A percentile compares a stretch with the other conserved stretches of the same genome.
These are phyloP conservation scores for Pluvianellus socialis DNA, from an alignment of 2,113 vertebrate genomes.

Conservation along the genomic window DNA sequence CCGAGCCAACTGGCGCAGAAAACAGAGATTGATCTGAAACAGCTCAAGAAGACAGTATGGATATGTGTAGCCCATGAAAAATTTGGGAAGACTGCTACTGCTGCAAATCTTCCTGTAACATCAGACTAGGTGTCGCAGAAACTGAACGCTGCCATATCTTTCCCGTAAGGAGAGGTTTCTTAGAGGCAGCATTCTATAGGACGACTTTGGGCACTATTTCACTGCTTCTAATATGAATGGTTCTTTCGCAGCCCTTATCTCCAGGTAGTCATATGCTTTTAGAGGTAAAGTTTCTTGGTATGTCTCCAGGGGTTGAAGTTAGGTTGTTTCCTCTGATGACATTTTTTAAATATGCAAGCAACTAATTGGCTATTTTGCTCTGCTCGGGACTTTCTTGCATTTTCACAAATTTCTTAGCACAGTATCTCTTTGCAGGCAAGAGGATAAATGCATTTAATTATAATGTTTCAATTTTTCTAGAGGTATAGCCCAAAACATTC, in stretches of 20 bases:
- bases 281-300: neutral
- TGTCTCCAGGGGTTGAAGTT: neutral
- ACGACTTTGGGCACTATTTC: neutral
- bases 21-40: neutral
- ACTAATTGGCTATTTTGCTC: neutral
- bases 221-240: neutral
- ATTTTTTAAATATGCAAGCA: neutral
- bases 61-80: neutral
- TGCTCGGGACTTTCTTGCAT: neutral
- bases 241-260: neutral
- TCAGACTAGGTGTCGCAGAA: neutral
- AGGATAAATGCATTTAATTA: neutral
- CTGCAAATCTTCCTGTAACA: neutral
- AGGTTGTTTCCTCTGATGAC: neutral
- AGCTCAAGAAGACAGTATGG: neutral
- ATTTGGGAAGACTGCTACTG: neutral
- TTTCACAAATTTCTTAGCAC: neutral
- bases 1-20: fast-evolving
- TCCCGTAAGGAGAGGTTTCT: neutral
- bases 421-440: neutral
- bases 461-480: neutral
- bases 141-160: neutral
- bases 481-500: neutral
- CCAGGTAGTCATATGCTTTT: neutral
- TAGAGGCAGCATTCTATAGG: neutral